Evolutionary conservation across 2,113 vertebrate genomes (phyloP).

Genomic region (Callorhinus ursinus): DNA sequence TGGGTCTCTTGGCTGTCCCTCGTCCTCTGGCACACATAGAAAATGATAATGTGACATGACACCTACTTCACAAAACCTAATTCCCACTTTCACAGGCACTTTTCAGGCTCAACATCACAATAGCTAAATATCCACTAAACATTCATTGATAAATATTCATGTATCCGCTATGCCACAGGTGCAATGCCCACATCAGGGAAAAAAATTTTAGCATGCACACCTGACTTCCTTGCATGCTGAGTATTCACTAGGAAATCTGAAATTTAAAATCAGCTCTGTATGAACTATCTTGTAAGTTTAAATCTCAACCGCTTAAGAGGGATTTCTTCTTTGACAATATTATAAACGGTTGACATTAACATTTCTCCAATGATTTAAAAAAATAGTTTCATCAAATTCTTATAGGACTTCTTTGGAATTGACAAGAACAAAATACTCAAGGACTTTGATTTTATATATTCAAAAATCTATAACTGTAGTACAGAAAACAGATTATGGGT

Average conservation of each 20-base stretch:
- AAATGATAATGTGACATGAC: not conserved
- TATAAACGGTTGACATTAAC: not conserved
- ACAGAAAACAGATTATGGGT: not conserved
- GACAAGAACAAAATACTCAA: not conserved
- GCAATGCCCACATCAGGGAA: not conserved
- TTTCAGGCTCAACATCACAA: not conserved
- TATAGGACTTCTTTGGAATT: not conserved
- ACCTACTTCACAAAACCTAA: not conserved
- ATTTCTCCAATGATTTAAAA: not conserved
- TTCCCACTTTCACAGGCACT: not conserved
- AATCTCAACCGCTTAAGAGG: not conserved
- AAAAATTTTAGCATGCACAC: not conserved
- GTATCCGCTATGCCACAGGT: not conserved
- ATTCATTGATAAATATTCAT: not conserved
- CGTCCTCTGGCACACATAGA: not conserved
- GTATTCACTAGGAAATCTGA: not conserved
- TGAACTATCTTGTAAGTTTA: not conserved
- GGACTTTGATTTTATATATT: not conserved
- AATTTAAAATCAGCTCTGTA: not conserved
- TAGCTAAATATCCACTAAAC: not conserved
- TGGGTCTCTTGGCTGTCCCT: not conserved
- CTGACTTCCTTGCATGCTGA: not conserved
- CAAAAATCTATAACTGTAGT: not conserved
- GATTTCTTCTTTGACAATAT: not conserved
- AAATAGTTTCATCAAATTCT: not conserved